A percentile compares a stretch with the other conserved stretches of the same genome.
phyloP scores from a whole-genome alignment of 2,113 vertebrate species.

The Sprattus sprattus region DNA sequence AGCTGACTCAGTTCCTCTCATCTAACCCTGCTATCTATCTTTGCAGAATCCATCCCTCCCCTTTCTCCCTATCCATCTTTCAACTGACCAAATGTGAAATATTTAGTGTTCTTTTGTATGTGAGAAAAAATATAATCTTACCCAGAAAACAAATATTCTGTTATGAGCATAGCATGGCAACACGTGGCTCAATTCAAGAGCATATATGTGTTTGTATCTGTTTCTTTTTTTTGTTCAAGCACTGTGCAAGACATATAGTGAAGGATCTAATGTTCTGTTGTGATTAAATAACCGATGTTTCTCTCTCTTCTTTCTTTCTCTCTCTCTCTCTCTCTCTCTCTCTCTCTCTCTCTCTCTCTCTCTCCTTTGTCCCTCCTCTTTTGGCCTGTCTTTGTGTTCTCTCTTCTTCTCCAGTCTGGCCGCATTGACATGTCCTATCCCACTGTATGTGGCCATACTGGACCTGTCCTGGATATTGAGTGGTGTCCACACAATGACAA shows the following conservation, averaged over 20 bases:
- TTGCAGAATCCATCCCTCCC: not conserved
- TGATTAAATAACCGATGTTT: not conserved
- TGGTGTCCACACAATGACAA: conserved; percentile 91
- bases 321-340: conserved; percentile 12
- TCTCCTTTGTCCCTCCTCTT: conserved; percentile 11
- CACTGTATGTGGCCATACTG: conserved; percentile 84
- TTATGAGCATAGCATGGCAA: not conserved
- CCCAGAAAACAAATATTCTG: not conserved
- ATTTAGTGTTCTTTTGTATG: too few relatives aligned
- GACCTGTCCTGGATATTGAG: conserved; percentile 85
- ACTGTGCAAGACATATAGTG: not conserved
- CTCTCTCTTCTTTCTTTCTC: not conserved
- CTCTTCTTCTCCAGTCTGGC: conserved; percentile 70
- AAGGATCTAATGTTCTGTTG: not conserved
- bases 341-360: conserved; percentile 17
- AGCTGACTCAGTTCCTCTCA: conserved; percentile 49
- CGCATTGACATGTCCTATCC: conserved; percentile 85
- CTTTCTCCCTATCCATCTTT: not conserved
- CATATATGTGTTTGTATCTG: not conserved
- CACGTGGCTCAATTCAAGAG: not conserved
- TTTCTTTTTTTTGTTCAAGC: not conserved
- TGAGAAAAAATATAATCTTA: not conserved
- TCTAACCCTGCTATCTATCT: not conserved
- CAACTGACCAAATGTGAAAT: too few relatives aligned
- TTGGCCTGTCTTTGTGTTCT: not conserved